Base-by-base conservation (phyloP, 30 jellyfish, hydroid and myxozoan genomes). In the Sanderia malayensis region DNA sequence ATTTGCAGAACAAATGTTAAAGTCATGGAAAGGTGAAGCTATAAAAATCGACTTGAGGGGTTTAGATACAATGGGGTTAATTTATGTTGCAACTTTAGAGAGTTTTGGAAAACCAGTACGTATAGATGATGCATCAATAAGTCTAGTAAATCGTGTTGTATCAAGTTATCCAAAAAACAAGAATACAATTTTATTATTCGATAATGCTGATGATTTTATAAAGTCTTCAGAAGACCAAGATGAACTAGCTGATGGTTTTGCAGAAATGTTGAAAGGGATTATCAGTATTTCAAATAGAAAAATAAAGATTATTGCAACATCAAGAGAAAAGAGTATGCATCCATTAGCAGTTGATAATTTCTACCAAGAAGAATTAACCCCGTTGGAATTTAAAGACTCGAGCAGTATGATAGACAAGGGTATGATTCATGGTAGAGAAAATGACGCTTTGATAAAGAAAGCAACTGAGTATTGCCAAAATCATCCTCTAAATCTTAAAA, bases 121-220 rank as follows among this genome's bases (percentile, higher is more conserved):
- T 59, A 8, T 61, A 15, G 88, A 76, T 17, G 88, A 76, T 13
- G 88, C 74, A 76, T n/a, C 80, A 19, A 29, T 26, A 3, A 53
- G 32, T 17, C 6, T 76, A 65, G 73, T 76, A 37, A 0, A 45
- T 11, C 41, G 4, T 29, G 73, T 44, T 34, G 46, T 64, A 8
- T 27, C 20, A 21, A n/a, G 46, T 24, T 49, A 76, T 22, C 58
- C 62, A 22, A 21, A 19, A 20, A 20, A 30, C 0, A 21, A 47
- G 0, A 24, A 34, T 4, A 44, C 79, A 15, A 22, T 76, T 20
- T 46, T 76, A 17, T 49, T 76, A 23, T 47, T 76, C 31, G 88
- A 76, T 67, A 76, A 76, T 76, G 88, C 88, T 10, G 88, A 76
- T 31, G 80, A 76, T 21, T 76, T 76, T 76, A 76, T 76, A 0